Percentiles rank a stretch among this genome's conserved stretches.
Conservation (phyloP, 23 tunicate species). For the Styela plicata region DNA sequence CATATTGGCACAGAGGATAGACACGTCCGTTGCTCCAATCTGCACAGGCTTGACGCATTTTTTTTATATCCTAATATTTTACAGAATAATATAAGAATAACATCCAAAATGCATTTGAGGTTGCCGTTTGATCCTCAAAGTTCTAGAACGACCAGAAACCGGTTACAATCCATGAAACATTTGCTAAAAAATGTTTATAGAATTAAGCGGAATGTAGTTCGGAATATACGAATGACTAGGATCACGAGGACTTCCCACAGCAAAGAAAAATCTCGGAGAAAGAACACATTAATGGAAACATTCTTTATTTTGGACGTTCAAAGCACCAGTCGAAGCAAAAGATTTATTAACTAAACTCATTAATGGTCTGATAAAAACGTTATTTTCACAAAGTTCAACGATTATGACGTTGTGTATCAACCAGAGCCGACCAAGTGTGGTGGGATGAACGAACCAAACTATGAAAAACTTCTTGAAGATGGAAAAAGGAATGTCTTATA, state of each 20-base stretch:
- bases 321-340: not conserved
- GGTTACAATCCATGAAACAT: constrained; percentile 43
- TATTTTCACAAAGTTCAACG: constrained; percentile 3
- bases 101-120: constrained; percentile 71
- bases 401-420: constrained; percentile 30
- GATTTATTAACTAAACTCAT: constrained; percentile 26
- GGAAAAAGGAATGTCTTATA: not conserved
- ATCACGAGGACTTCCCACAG: constrained; percentile 51
- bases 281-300: constrained; percentile 42
- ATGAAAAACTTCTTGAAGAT: constrained; percentile 41
- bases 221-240: constrained; percentile 81
- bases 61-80: too few species aligned
- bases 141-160: constrained; percentile 42
- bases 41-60: too few species aligned
- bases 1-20: too few species aligned
- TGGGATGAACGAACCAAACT: constrained; percentile 48
- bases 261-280: constrained; percentile 13
- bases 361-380: constrained; percentile 40
- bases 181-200: constrained; percentile 32
- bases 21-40: too few species aligned
- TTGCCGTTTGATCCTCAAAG: constrained; percentile 50
- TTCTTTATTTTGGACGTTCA: constrained; percentile 62
- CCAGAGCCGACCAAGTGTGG: constrained; percentile 46
- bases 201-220: constrained; percentile 52
- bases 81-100: too few species aligned